Base-by-base conservation (phyloP, 2,113 vertebrate genomes). In the Dicentrarchus labrax region DNA sequence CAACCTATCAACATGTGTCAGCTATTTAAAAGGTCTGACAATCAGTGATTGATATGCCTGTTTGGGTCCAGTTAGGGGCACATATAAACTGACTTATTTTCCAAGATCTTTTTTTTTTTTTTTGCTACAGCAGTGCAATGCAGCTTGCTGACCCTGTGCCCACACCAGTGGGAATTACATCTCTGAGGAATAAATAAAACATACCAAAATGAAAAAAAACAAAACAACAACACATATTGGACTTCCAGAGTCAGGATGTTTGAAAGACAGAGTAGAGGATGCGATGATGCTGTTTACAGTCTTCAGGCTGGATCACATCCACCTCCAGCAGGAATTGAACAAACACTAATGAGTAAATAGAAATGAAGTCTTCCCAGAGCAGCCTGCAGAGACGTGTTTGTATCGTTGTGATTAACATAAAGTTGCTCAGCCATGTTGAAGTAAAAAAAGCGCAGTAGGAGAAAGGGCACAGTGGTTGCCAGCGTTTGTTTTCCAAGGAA, bases 401-500 rank as follows among this genome's bases (percentile, higher is more conserved):
- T 77, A 71, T 73, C 22, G 4, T 24, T 74, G 68, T 54, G 86
- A 87, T 90, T 80, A 91, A 38, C 66, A 81, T 66, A 69, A 88
- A 91, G 66, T 43, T 82, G 57, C 69, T 72, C 67, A 83, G 64
- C 60, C 78, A 48, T 72, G 69, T 47, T 70, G 74, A 84, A 87
- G 72, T 76, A 22, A 66, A 11, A 78, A 78, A n/a, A 82, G 71
- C 24, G 0, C 83, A 48, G 79, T 10, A 30, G 59, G 70, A 71
- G 64, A 70, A 43, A 1, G 56, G 78, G 47, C 72, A 80, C 50
- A 17, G 51, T 62, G 66, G 53, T 36, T 72, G n/a, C 79, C 77
- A 72, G n/a, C 30, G 61, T 89, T 83, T 83, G 72, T 87, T 91
- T 89, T 81, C 53, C 24, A 8, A 84, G 24, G 76, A 70, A 70